phyloP scores from a whole-genome alignment of 2,113 vertebrate species.

The Todiramphus chloris region DNA sequence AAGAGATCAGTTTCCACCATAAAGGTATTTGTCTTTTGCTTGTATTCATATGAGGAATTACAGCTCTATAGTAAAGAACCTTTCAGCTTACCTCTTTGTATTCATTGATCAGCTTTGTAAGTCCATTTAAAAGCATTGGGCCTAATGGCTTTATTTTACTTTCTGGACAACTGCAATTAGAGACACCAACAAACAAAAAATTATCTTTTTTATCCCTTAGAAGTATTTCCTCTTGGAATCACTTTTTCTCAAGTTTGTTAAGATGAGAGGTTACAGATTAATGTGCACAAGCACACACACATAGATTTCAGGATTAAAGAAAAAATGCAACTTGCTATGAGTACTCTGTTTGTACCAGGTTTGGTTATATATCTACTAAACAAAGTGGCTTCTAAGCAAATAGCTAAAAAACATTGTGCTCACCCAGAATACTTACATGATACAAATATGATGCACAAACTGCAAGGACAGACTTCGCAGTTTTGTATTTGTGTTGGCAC shows the following conservation, averaged over 20 bases:
- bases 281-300: background rate
- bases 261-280: background rate
- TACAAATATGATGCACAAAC: constrained; percentile 98
- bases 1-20: background rate
- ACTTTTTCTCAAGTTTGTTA: background rate
- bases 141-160: constrained; percentile 95
- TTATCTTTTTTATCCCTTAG: background rate
- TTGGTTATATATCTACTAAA: background rate
- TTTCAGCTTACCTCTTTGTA: constrained; percentile 91
- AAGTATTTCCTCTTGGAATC: background rate
- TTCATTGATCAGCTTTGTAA: constrained; percentile 98
- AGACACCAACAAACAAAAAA: constrained; percentile 3
- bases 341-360: background rate
- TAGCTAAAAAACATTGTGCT: background rate
- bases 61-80: background rate
- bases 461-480: constrained; percentile 92
- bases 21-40: background rate
- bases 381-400: background rate
- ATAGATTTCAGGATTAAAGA: background rate
- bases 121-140: constrained; percentile 97
- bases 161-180: constrained; percentile 88
- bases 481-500: constrained; percentile 95
- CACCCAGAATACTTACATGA: constrained; percentile 83
- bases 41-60: background rate
- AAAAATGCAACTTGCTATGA: background rate